Evolutionary conservation across 1,140 invertebrate species (phyloP), one percentile per base, ranked within the genome.

Genomic region (Scaptomyza graminum): DNA sequence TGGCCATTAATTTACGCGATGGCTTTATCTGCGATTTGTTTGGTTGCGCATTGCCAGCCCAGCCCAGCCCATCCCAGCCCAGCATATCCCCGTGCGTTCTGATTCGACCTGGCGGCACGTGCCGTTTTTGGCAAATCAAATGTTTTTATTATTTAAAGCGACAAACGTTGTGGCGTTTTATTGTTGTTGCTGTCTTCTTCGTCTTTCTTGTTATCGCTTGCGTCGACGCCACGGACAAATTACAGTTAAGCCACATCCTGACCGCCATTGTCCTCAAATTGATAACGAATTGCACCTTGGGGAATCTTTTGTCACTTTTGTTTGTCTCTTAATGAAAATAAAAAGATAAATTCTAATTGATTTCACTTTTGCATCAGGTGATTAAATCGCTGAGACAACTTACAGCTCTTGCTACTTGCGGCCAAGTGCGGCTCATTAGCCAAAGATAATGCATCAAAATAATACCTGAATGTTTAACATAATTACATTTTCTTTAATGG

Each of bases 121-220:
- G 83, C 79, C 83, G 81, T n/a, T 59, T 70, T 81, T 81, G 82
- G 69, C 82, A 85, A 85, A 85, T 85, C 81, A 85, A 87, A 88
- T 88, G 83, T 83, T 88, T 88, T 88, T 88, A 88, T 88, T 88
- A 89, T 88, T 88, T 88, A 88, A 83, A 88, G 79, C 84, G 79
- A 88, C 83, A 87, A 85, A 78, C 75, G 71, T 15, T 54, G 65
- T 61, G 82, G 46, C 83, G 73, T 87, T 87, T 87, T 87, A 87
- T 87, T 88, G 83, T 87, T 88, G 83, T 87, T 76, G 83, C 88
- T 76, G 68, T 64, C 67, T 65, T 66, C 63, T 41, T 55, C 72
- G 25, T 47, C 83, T 79, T 82, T 82, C 18, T 67, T 83, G 66
- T 49, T 56, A 47, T 50, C 12, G 51, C 7, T 8, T 12, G 25